A percentile compares a stretch with the other conserved stretches of the same genome.
Conservation (phyloP, 2,113 vertebrate genomes). For the Condylura cristata region DNA sequence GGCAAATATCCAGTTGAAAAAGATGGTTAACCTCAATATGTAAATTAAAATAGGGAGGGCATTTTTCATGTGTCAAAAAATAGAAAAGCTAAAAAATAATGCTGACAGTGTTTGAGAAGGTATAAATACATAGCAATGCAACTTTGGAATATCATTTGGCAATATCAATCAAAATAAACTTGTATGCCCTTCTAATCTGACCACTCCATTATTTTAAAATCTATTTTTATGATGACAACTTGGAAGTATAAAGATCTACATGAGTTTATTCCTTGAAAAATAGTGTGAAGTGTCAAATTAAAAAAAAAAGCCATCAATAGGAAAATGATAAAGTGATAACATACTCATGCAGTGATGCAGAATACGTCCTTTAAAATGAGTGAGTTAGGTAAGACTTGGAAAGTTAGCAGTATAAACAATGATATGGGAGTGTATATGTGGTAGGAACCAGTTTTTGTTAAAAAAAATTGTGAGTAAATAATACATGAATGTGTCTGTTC, state of each 20-base stretch:
- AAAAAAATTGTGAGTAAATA: not conserved
- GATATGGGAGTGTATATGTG: not conserved
- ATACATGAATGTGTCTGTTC: not conserved
- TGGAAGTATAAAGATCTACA: not conserved
- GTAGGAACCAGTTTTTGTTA: not conserved
- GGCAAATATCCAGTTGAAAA: not conserved
- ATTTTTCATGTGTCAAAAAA: conserved; percentile 63
- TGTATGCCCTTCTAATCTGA: not conserved
- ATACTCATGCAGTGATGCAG: not conserved
- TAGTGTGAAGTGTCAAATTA: conserved; percentile 29
- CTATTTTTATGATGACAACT: conserved; percentile 28
- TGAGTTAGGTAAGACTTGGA: not conserved
- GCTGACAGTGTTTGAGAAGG: conserved; percentile 18
- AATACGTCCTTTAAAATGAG: not conserved
- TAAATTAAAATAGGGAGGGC: conserved; percentile 56
- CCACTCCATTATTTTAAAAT: not conserved
- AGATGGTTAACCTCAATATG: conserved; percentile 22
- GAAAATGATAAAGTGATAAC: conserved; percentile 5
- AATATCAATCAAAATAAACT: conserved; percentile 32
- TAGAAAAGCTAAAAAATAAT: conserved; percentile 42
- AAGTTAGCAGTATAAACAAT: not conserved
- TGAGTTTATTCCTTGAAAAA: not conserved
- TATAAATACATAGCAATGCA: conserved; percentile 21
- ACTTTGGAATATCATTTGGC: conserved; percentile 38
- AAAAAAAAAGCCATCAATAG: not conserved